phyloP scores from a whole-genome alignment of 64 coral and sea anemone species.

The Astreopora myriophthalma region DNA sequence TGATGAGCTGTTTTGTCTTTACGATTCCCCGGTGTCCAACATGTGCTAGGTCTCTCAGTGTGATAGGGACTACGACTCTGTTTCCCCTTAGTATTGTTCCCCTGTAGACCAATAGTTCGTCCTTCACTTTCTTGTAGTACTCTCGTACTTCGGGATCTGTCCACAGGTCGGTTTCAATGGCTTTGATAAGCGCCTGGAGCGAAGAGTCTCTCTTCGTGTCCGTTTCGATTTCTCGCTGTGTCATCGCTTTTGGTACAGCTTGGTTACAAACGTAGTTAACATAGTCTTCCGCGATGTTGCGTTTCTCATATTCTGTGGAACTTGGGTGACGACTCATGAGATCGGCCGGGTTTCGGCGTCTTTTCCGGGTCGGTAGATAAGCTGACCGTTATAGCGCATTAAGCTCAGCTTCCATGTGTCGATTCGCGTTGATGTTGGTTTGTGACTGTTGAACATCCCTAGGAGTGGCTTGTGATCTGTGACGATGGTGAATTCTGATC shows the following conservation, averaged over 20 bases:
- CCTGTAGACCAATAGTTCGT: conserved; percentile 7
- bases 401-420: conserved; percentile 48
- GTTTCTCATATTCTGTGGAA: background rate
- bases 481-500: conserved; percentile 52
- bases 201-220: background rate
- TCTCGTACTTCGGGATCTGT: background rate
- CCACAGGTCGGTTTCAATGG: conserved; percentile 25
- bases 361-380: conserved; percentile 29
- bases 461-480: conserved; percentile 72
- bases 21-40: conserved; percentile 36
- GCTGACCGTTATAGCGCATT: conserved; percentile 43
- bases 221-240: conserved; percentile 31
- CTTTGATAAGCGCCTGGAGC: conserved; percentile 6
- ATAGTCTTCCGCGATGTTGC: conserved; percentile 49
- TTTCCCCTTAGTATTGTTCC: background rate
- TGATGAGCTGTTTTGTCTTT: conserved; percentile 16
- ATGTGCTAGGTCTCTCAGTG: conserved; percentile 13
- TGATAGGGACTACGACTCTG: background rate
- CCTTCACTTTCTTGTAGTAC: background rate
- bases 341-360: conserved; percentile 42
- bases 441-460: conserved; percentile 72
- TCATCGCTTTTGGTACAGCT: conserved; percentile 61
- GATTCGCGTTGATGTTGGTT: background rate
- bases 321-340: conserved; percentile 47
- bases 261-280: conserved; percentile 43